Conservation (phyloP, 2,888 invertebrate species). For the Lycaena phlaeas region DNA sequence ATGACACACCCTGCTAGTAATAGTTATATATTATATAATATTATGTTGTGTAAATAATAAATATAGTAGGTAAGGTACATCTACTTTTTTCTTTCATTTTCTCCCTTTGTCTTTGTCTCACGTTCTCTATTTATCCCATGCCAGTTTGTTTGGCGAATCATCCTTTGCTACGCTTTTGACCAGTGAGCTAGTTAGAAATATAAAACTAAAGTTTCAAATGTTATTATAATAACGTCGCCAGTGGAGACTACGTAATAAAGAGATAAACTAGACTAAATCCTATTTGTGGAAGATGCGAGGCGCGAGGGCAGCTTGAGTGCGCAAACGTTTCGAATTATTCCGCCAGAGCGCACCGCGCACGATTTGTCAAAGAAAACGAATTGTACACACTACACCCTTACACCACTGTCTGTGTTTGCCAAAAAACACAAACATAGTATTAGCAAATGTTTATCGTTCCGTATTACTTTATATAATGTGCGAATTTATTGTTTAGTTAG, state of each 20-base stretch:
- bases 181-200: no score
- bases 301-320: slow-evolving; percentile 25
- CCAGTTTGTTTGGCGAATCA: no score
- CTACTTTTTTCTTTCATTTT: no score
- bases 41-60: no score
- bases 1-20: no score
- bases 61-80: no score
- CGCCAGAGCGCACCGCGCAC: slow-evolving; percentile 38
- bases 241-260: slow-evolving; percentile 30
- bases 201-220: no score
- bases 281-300: slow-evolving; percentile 37
- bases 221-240: no score
- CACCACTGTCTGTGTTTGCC: slow-evolving; percentile 27
- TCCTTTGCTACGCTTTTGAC: no score
- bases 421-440: slow-evolving; percentile 18
- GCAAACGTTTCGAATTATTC: slow-evolving; percentile 52
- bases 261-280: slow-evolving; percentile 48
- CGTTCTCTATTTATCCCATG: no score
- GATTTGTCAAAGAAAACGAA: slow-evolving; percentile 52
- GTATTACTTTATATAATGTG: slow-evolving; percentile 9
- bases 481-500: slow-evolving; percentile 12
- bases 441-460: slow-evolving; percentile 7
- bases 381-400: slow-evolving; percentile 45
- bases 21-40: no score
- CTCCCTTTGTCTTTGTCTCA: no score